These are phyloP conservation scores for Drosophila prolongata DNA, from an alignment of 2,888 invertebrate genomes.

Conservation along the genomic window DNA sequence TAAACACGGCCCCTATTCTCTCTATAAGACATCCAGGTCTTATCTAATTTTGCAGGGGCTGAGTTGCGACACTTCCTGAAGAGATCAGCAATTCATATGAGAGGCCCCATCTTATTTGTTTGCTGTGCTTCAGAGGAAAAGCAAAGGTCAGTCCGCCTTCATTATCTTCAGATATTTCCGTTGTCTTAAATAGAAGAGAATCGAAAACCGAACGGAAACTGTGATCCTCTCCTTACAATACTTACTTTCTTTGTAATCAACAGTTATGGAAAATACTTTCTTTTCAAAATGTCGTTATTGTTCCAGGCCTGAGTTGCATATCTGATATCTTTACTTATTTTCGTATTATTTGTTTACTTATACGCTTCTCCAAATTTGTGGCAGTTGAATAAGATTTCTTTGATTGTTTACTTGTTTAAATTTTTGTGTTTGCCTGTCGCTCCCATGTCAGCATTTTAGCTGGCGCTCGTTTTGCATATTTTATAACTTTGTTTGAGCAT, in stretches of 20 bases:
- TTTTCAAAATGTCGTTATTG: constrained; percentile 9
- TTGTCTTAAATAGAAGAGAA: constrained; percentile 3
- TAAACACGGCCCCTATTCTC: background rate
- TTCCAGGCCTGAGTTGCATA: background rate
- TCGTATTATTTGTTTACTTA: constrained; percentile 13
- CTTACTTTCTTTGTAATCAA: constrained; percentile 12
- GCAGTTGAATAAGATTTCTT: constrained; percentile 29
- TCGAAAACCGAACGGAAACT: constrained; percentile 14
- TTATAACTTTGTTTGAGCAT: constrained; percentile 19
- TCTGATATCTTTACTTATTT: constrained; percentile 21
- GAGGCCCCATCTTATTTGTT: background rate
- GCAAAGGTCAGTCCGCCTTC: constrained; percentile 30
- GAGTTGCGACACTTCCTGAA: constrained; percentile 28
- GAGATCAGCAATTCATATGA: constrained; percentile 40
- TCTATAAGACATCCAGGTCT: background rate
- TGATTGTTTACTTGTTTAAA: constrained; percentile 15
- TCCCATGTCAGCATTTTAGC: constrained; percentile 21
- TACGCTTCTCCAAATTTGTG: constrained; percentile 20
- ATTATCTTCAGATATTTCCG: background rate
- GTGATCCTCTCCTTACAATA: constrained; percentile 3
- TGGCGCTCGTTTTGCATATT: constrained; percentile 9
- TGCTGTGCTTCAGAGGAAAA: constrained; percentile 11
- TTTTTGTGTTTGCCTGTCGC: constrained; percentile 20
- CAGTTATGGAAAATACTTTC: constrained; percentile 8
- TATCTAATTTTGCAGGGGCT: constrained; percentile 27